These are phyloP conservation scores for Xenops minutus DNA, from an alignment of 2,797 vertebrate species.

Conservation along the genomic window DNA sequence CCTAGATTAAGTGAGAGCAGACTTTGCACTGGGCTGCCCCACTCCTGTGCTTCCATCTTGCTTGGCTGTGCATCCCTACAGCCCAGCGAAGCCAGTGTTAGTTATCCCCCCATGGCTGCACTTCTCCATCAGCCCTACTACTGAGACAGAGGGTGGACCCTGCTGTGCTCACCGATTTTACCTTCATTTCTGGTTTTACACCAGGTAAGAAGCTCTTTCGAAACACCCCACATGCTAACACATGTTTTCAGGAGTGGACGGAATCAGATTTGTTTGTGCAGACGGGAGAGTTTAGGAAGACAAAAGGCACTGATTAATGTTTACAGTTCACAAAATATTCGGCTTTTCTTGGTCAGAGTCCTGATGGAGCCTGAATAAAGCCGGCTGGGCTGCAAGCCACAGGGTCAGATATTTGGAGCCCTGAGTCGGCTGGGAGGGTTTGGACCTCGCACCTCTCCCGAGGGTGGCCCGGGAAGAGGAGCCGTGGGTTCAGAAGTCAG, in stretches of 20 bases:
- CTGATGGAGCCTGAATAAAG: background rate
- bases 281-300: background rate
- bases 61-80: background rate
- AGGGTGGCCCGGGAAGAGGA: background rate
- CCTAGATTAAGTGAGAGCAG: background rate
- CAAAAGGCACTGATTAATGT: background rate
- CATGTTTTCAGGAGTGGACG: rapidly evolving
- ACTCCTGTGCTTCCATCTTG: rapidly evolving
- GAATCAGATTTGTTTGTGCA: background rate
- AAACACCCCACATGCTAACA: background rate
- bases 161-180: background rate
- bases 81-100: rapidly evolving
- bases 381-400: background rate
- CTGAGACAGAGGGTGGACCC: background rate
- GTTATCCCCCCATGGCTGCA: background rate
- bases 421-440: background rate
- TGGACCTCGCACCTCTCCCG: background rate
- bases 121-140: background rate
- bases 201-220: background rate
- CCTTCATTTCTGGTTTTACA: background rate
- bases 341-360: background rate
- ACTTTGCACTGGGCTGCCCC: background rate
- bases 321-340: background rate
- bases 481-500: background rate
- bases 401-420: background rate